Base-by-base conservation (phyloP, 2,113 vertebrate species). In the Scalopus aquaticus region DNA sequence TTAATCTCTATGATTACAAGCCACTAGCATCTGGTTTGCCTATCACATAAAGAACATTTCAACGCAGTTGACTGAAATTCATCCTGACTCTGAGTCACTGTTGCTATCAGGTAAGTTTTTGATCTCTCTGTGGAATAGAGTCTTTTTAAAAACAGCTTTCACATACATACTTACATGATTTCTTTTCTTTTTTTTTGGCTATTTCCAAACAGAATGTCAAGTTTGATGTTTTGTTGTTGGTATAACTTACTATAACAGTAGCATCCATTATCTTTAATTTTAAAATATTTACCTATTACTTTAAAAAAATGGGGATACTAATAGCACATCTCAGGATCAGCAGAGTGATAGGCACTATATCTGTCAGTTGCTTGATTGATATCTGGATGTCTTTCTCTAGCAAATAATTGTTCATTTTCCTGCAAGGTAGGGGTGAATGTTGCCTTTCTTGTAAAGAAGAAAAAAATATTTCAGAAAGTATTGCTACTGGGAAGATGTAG, bases 21-120 rank as follows among this genome's bases (percentile, higher is more conserved):
- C 19, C 80, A 69, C 81, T 42, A 79, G 32, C 51, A 69, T 42
- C 69, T 88, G 54, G 62, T 89, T 96, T 95, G 49, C n/a, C 9
- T 96, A 80, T 76, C 58, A 42, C 22, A 13, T 8, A 54, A 56
- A 90, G 85, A 84, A 5, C 17, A 94, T 81, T 96, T 96, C 51
- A 83, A 8, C 9, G 82, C 6, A 72, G 49, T 22, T 86, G 93
- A 88, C 90, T 92, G 93, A 89, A 95, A 70, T 92, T 96, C 39
- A 88, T n/a, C 88, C 5, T 35, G 54, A 35, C 11, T 94, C 26
- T 80, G 42, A 90, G 15, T 7, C 6, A 32, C 44, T 46, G 1
- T 0, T 84, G 32, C 42, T 46, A 58, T 96, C 5, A 37, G 3
- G 89, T 93, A 95, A 81, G 10, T 32, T 95, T 96, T 26, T 74